Percentiles rank a stretch among this genome's conserved stretches.
Evolutionary conservation across 2,888 invertebrate genomes (phyloP).

Genomic region (Himalopsyche japonica): DNA sequence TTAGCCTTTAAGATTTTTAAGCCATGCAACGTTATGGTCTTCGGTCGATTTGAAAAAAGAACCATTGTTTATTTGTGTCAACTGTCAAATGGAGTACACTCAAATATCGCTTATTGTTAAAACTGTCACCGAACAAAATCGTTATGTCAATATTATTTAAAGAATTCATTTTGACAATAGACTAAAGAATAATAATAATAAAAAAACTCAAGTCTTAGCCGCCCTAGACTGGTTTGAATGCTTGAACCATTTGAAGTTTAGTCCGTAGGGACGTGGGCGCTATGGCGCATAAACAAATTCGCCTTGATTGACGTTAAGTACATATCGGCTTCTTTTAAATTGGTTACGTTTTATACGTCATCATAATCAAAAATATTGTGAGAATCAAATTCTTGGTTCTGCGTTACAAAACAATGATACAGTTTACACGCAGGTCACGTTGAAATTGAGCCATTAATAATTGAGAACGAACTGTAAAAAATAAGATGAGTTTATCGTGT

Average conservation of each 20-base stretch:
- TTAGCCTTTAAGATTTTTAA: no score
- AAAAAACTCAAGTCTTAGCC: neutral
- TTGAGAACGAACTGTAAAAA: neutral
- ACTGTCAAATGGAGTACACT: no score
- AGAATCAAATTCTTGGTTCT: neutral
- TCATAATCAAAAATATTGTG: neutral
- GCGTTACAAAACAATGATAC: neutral
- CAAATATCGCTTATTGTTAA: no score
- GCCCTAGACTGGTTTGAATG: neutral
- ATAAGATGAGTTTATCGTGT: neutral
- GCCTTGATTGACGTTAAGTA: neutral
- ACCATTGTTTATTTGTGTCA: no score
- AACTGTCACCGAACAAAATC: no score
- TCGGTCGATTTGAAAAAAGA: no score
- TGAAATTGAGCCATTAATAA: neutral
- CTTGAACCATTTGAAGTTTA: no score
- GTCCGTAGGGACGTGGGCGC: neutral
- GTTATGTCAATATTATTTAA: no score
- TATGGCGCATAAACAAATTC: neutral
- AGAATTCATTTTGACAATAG: no score
- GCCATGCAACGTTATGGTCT: no score
- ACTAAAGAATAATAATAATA: no score
- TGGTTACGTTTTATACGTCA: neutral
- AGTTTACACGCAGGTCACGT: neutral
- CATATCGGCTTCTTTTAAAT: neutral